Conservation (phyloP, 1,140 invertebrate genomes). For the Hirudo medicinalis region DNA sequence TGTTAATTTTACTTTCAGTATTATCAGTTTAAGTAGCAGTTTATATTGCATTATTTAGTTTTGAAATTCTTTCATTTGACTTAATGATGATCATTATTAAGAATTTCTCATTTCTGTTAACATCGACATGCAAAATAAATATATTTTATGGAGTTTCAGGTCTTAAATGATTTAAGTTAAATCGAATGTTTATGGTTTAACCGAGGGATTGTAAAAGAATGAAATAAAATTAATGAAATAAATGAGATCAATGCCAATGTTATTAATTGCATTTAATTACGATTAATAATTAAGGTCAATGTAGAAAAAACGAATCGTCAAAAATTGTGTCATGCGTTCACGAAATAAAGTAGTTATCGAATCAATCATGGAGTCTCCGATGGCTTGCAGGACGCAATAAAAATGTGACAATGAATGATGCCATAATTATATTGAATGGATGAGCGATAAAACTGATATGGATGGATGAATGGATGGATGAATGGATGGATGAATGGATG, state of each 20-base stretch:
- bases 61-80: not conserved
- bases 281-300: no score
- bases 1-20: not conserved
- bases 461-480: constrained; percentile 7
- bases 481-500: constrained; percentile 7
- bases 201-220: no score
- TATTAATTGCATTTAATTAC: no score
- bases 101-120: not conserved
- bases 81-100: not conserved
- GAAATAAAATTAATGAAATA: not conserved
- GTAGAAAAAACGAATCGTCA: no score
- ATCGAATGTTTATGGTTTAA: no score
- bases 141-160: no score
- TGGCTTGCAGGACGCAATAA: not conserved
- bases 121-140: no score
- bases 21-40: not conserved
- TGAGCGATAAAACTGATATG: no score
- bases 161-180: no score
- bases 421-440: not conserved
- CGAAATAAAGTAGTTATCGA: no score
- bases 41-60: not conserved
- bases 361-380: no score
- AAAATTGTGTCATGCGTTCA: no score
- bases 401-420: not conserved
- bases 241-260: not conserved